phyloP scores from a whole-genome alignment of 1,140 invertebrate species.

The Atta texana region DNA sequence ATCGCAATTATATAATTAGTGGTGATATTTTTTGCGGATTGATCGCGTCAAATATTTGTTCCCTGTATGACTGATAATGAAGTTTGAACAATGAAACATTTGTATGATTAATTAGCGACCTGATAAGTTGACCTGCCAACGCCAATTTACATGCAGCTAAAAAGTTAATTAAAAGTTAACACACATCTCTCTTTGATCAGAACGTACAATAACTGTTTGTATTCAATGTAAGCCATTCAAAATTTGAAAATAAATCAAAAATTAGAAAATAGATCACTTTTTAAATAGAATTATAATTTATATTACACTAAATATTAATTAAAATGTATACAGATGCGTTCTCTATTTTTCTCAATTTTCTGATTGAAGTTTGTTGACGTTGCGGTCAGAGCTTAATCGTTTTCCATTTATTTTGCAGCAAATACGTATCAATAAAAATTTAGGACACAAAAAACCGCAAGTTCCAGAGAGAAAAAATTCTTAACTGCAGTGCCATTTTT shows the following conservation, averaged over 20 bases:
- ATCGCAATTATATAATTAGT: not conserved
- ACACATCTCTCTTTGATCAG: not conserved
- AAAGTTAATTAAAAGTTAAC: constrained; percentile 24
- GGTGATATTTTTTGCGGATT: not conserved
- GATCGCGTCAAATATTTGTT: not conserved
- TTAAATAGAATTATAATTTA: not conserved
- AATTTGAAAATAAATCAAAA: constrained; percentile 32
- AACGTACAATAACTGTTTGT: not conserved
- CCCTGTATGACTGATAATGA: not conserved
- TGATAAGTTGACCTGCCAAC: constrained; percentile 5
- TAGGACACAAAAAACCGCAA: not conserved
- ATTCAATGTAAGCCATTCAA: not conserved
- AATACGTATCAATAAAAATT: not conserved
- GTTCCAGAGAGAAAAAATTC: not conserved
- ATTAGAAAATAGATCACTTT: not conserved
- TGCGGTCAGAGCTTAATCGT: not conserved
- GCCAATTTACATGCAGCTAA: not conserved
- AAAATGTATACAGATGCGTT: not conserved
- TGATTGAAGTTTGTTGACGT: not conserved
- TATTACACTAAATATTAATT: constrained; percentile 2
- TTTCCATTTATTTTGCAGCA: not conserved
- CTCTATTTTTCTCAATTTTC: not conserved
- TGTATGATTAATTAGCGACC: constrained; percentile 25
- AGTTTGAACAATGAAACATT: not conserved
- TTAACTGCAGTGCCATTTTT: not conserved